Base-by-base conservation (phyloP, 2,113 vertebrate species). In the Seriola aureovittata region DNA sequence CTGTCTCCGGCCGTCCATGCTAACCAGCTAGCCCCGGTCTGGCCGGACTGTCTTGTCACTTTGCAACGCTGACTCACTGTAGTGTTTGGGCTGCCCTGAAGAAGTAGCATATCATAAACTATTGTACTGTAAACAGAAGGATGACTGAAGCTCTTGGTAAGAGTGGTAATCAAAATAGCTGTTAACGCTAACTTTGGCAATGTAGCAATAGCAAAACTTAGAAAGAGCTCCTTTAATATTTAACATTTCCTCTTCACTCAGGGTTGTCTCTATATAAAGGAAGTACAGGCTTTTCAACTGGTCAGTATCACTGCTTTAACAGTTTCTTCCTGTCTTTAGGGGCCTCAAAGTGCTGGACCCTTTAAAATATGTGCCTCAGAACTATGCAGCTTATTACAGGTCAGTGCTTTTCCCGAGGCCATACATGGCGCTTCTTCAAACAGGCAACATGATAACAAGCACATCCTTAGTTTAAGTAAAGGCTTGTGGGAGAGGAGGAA, bases 301-400 rank as follows among this genome's bases (percentile, higher is more conserved):
- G 19, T 40, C 59, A 55, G 42, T 19, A 8, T 5, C 6, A 16
- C 0, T 36, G 44, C 50, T 44, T 52, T 34, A 82, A 75, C 19
- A 52, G 48, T 59, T 64, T 78, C 36, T 29, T 42, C 34, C 55
- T 59, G 52, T 54, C 60, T 52, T 23, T 16, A 75, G 12, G n/a
- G 40, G 40, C 13, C 79, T 63, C 23, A 71, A 52, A 76, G 14
- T 36, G 3, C 66, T 71, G 8, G 10, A 68, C n/a, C 21, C 11
- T 55, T 65, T 8, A 40, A 76, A 36, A 46, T 25, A 25, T 29
- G 21, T 67, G 29, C 46, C 78, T 73, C 16, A 58, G 32, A 76
- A 60, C 29, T 34, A 25, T 48, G 48, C 25, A 52, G 75, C 62
- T 77, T 62, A 80, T 80, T 74, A 77, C 16, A 70, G 71, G 44